Evolutionary conservation across 64 coral and sea anemone species (phyloP), one percentile per base, ranked within the genome.

Genomic region (Montipora foliosa): DNA sequence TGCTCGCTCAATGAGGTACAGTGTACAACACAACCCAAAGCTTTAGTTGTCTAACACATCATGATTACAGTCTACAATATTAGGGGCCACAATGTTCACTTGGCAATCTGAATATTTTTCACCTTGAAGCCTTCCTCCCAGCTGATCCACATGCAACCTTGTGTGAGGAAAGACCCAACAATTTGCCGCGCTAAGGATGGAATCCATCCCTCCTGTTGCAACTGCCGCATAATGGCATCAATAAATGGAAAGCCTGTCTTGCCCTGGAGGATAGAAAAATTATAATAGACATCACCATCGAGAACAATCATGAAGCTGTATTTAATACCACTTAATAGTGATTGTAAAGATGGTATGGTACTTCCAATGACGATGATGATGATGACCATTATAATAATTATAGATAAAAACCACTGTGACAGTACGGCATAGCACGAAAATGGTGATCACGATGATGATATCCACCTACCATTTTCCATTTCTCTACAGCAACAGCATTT

Each of bases 121-220:
- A 78, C 87, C 74, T 89, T 89, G 52, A 89, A 89, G 1, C 87
- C 87, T 48, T 89, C 87, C 44, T 77, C 72, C 87, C 87, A 89
- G n/a, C 74, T 77, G 22, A 77, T 58, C 87, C 87, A 89, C 72
- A 89, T 58, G 10, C 72, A 77, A 5, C 87, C 74, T 79, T 49
- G 57, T 77, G 87, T 89, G 8, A 89, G 87, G 59, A 89, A 89
- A 78, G 13, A 89, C 44, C 87, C 87, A 59, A 89, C 87, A 89
- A 79, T n/a, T 9, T 89, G 87, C 20, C 58, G 72, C 12, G 87
- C 87, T 53, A 78, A n/a, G 16, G 22, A 47, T 4, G 71, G 24
- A 79, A 89, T 79, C 87, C 87, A 89, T 5, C 87, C 87, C 21
- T 89, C 87, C 19, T 44, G 72, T 7, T 20, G 20, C 74, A 89